phyloP scores from a whole-genome alignment of 2,888 invertebrate genomes.

The Buathra laborator region DNA sequence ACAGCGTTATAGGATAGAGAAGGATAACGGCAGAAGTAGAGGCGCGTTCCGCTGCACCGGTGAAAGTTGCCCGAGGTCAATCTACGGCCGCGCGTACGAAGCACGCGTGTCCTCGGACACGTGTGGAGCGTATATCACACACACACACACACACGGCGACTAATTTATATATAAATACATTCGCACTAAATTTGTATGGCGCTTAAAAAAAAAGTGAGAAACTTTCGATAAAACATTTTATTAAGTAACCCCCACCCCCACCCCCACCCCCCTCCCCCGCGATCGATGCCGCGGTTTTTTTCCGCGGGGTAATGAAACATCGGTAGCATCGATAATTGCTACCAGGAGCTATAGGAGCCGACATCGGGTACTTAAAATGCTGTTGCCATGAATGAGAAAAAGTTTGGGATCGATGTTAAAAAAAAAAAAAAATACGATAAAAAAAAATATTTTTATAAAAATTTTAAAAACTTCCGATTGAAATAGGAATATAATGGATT shows the following conservation, averaged over 20 bases:
- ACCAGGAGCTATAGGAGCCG: no score
- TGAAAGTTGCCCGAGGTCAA: slow-evolving; percentile 83
- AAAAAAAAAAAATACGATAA: no score
- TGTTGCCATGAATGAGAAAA: no score
- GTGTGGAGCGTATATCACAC: background rate
- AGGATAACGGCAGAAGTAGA: slow-evolving; percentile 20
- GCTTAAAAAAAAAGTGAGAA: background rate
- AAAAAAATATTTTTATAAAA: no score
- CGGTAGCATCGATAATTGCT: no score
- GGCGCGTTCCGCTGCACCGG: slow-evolving; percentile 73
- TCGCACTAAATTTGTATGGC: background rate
- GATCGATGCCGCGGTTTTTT: no score
- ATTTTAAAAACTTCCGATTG: no score
- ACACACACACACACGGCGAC: slow-evolving; percentile 14
- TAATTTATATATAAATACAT: slow-evolving; percentile 15
- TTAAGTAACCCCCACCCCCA: background rate
- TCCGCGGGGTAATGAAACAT: no score
- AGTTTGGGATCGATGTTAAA: no score
- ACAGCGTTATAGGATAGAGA: slow-evolving; percentile 20
- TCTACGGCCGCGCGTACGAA: slow-evolving; percentile 61
- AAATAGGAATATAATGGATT: no score
- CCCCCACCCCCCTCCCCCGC: no score
- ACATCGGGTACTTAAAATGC: no score
- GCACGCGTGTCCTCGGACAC: slow-evolving; percentile 3
- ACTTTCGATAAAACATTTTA: background rate